Percentiles rank a stretch among this genome's conserved stretches.
Evolutionary conservation across 2,888 invertebrate species (phyloP).

Genomic region (Eristalis arbustorum): DNA sequence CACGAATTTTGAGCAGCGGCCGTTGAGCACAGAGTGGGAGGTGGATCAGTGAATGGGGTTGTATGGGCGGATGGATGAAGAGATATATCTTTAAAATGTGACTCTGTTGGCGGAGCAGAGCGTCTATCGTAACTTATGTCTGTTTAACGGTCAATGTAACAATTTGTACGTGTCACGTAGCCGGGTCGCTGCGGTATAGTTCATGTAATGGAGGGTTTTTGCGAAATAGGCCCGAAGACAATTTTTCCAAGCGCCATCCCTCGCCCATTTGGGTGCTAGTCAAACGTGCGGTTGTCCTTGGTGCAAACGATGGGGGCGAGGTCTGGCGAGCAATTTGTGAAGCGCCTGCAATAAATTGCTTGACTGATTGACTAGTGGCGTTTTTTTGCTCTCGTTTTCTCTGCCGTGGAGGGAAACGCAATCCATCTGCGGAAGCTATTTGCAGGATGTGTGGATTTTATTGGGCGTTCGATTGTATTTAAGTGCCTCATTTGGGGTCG

Average conservation of each 20-base stretch:
- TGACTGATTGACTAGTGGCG: neutral
- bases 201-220: neutral
- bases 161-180: slow-evolving; percentile 47
- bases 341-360: neutral
- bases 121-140: slow-evolving; percentile 22
- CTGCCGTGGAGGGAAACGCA: neutral
- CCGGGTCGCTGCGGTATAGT: neutral
- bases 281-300: neutral
- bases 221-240: neutral
- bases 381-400: neutral
- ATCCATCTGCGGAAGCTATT: neutral
- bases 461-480: neutral
- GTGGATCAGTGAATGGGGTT: neutral
- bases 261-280: neutral
- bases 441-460: neutral
- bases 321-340: neutral
- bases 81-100: slow-evolving; percentile 15
- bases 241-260: neutral
- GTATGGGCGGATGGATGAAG: neutral
- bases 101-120: slow-evolving; percentile 13
- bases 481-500: neutral
- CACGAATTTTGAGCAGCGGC: slow-evolving; percentile 40
- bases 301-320: neutral
- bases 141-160: slow-evolving; percentile 61
- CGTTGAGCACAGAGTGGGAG: neutral